Base-by-base conservation (phyloP, 1,140 invertebrate species). In the Brachionus manjavacas region DNA sequence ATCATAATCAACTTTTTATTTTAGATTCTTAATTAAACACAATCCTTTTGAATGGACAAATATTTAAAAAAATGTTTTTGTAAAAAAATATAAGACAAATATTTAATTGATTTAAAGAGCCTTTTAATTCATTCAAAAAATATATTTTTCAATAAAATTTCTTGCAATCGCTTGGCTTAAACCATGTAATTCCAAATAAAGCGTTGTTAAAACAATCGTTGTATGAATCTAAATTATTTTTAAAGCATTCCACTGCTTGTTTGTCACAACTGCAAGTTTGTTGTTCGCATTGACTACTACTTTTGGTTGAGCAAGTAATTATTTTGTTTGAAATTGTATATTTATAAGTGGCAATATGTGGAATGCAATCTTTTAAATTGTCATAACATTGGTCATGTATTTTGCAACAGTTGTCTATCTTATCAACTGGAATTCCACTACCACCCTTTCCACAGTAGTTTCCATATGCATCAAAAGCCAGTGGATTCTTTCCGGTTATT, bases 381-480 rank as follows among this genome's bases (percentile, higher is more conserved):
- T 68, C 64, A 68, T 68, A 68, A 25, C 64, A 68, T 4, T 68
- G 64, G n/a, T 68, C 64, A 68, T 68, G 64, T 9, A 35, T 35
- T 68, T 68, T 68, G 31, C 64, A 68, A 68, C 64, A 68, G 31
- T 28, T 35, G 28, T 86, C 85, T 11, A 85, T 85, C 2, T 3
- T 41, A 80, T 86, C 85, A 23, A 86, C 72, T 1, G 85, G 84
- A 28, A 83, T 70, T 52, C 85, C 85, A 60, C 83, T 80, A 9
- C 85, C 85, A 8, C 85, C 85, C 12, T 83, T 85, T 11, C 85
- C 85, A 72, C 85, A 86, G 70, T 79, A 86, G 60, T 85, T 85
- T 14, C 85, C 85, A 64, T 86, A 86, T 2, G 64, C 76, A 39
- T 85, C 84, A 81, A 84, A 86, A 20, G 83, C 85, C 11, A 84